phyloP scores from a whole-genome alignment of 1,140 invertebrate species.

The Halictus rubicundus region DNA sequence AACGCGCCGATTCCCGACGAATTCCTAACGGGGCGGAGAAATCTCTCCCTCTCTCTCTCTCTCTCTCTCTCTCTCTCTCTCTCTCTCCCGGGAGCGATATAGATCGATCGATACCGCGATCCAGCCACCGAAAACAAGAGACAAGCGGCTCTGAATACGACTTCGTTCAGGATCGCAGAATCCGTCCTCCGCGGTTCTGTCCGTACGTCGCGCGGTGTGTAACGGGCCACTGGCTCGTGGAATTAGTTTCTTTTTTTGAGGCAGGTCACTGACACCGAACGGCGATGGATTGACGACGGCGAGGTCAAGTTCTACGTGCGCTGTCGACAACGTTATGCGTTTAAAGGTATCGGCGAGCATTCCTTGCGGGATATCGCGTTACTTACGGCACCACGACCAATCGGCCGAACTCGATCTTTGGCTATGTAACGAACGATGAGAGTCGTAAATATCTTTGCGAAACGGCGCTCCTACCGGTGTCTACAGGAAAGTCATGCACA shows the following conservation, averaged over 20 bases:
- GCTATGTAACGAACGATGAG: conserved; percentile 23
- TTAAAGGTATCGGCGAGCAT: conserved; percentile 51
- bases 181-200: background rate
- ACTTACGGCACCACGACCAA: conserved; percentile 40
- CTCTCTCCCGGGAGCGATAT: background rate
- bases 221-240: conserved; percentile 35
- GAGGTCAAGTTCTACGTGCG: conserved; percentile 53
- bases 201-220: conserved; percentile 20
- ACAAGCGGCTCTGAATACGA: conserved; percentile 28
- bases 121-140: conserved; percentile 26
- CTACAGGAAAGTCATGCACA: no score
- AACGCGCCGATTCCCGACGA: background rate
- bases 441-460: conserved; percentile 29
- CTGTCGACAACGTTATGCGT: conserved; percentile 41
- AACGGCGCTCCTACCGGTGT: background rate
- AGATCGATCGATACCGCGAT: conserved; percentile 26
- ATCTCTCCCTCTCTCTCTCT: no score
- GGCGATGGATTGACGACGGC: conserved; percentile 49
- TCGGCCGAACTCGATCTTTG: conserved; percentile 19
- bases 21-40: conserved; percentile 8
- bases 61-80: background rate
- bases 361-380: conserved; percentile 55
- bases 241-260: conserved; percentile 56
- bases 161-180: conserved; percentile 15
- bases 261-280: conserved; percentile 59